Percentiles rank a stretch among this genome's conserved stretches.
Evolutionary conservation across 2,888 invertebrate genomes (phyloP).

Genomic region (Zootermopsis nevadensis): DNA sequence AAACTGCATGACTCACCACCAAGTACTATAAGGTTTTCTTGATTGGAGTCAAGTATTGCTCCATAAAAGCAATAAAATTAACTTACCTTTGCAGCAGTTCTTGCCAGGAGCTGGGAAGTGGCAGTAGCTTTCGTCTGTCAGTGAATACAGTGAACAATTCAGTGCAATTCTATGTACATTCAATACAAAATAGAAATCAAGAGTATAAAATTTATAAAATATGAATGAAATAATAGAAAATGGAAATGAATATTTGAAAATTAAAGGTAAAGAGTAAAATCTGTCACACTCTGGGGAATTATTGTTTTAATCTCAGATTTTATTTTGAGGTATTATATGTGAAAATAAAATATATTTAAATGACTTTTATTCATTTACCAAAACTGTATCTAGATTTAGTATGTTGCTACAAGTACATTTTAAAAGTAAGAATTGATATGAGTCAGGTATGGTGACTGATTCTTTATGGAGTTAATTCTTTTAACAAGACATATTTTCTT

Average conservation of each 20-base stretch:
- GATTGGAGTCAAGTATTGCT: no score
- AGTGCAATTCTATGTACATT: background rate
- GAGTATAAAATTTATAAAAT: background rate
- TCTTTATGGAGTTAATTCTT: no score
- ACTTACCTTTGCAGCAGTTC: no score
- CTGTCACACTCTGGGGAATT: background rate
- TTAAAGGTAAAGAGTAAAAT: background rate
- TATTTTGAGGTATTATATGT: background rate
- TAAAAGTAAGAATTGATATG: background rate
- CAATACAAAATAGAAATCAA: background rate
- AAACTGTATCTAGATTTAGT: background rate
- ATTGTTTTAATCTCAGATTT: background rate
- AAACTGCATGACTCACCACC: no score
- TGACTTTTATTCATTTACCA: no score
- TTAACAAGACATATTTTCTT: no score
- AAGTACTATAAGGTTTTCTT: no score
- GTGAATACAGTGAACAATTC: no score
- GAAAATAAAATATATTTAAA: background rate
- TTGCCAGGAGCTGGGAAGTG: no score
- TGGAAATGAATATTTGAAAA: background rate
- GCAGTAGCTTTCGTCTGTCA: no score
- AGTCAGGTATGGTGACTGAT: no score
- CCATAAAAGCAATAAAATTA: no score
- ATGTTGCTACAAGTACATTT: background rate
- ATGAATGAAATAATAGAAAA: constrained; percentile 12